phyloP scores from a whole-genome alignment of 2,888 invertebrate genomes.

The Thecocarcelia acutangulata region DNA sequence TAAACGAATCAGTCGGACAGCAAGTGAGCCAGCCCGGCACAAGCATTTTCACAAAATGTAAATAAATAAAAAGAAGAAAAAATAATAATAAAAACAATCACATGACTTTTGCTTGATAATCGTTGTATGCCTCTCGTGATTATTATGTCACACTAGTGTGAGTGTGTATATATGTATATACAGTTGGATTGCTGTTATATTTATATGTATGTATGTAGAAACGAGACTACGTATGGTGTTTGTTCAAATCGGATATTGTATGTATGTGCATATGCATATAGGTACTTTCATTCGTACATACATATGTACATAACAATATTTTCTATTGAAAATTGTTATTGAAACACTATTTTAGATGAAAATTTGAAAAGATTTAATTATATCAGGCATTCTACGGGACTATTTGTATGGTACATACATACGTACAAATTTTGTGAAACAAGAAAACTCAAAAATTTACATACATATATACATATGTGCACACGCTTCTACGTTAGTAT shows the following conservation, averaged over 20 bases:
- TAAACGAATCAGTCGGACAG: conserved; percentile 30
- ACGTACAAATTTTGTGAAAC: no score
- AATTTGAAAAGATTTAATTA: no score
- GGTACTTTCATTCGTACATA: background rate
- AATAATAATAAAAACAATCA: conserved; percentile 76
- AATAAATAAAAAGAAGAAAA: conserved; percentile 43
- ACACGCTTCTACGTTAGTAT: background rate
- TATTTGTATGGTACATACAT: no score
- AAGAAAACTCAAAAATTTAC: no score
- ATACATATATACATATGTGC: background rate
- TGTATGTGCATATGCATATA: background rate
- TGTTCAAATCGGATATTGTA: conserved; percentile 28
- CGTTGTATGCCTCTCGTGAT: conserved; percentile 80
- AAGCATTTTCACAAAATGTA: conserved; percentile 63
- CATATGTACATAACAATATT: no score
- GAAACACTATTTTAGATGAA: conserved; percentile 6
- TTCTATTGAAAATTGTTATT: no score
- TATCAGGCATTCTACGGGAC: no score
- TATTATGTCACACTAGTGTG: conserved; percentile 78
- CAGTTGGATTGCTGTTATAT: background rate
- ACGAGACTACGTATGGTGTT: conserved; percentile 17
- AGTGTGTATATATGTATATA: conserved; percentile 37
- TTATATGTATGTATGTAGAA: conserved; percentile 19
- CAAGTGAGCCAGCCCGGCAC: conserved; percentile 42
- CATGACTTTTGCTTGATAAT: conserved; percentile 79